Percentiles rank a stretch among this genome's conserved stretches.
These are phyloP conservation scores for Diorhabda carinulata DNA, from an alignment of 1,140 invertebrate species.

Conservation along the genomic window DNA sequence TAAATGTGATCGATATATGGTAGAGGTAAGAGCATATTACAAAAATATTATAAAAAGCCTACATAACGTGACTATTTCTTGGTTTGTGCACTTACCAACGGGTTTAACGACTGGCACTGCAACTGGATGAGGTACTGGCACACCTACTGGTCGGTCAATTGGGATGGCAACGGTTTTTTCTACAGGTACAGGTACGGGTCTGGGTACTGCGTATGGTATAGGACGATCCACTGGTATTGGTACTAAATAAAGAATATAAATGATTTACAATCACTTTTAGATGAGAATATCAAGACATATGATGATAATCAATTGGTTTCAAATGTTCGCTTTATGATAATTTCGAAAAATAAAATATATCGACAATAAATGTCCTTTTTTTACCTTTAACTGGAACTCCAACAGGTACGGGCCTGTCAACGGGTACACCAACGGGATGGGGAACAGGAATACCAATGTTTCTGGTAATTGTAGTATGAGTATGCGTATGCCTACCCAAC, in stretches of 20 bases:
- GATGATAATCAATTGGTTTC: too few relatives aligned
- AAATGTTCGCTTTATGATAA: too few relatives aligned
- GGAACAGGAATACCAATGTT: slow-evolving; percentile 37
- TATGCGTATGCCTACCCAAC: slow-evolving; percentile 33
- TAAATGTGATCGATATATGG: too few relatives aligned
- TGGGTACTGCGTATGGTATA: slow-evolving; percentile 39
- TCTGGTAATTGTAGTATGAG: slow-evolving; percentile 41
- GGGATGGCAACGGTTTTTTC: slow-evolving; percentile 32
- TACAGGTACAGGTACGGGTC: slow-evolving; percentile 48
- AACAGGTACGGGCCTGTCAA: slow-evolving; percentile 37
- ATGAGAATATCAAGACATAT: too few relatives aligned
- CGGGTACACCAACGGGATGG: slow-evolving; percentile 31
- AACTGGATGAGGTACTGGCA: slow-evolving; percentile 43
- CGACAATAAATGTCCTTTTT: too few relatives aligned
- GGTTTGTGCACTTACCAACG: slow-evolving; percentile 9
- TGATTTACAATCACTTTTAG: background rate
- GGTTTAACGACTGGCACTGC: slow-evolving; percentile 46
- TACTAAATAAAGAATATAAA: slow-evolving; percentile 12
- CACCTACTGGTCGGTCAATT: slow-evolving; percentile 34
- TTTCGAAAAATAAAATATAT: too few relatives aligned
- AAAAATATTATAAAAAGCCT: background rate
- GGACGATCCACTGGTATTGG: slow-evolving; percentile 31
- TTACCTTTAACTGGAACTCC: slow-evolving; percentile 29
- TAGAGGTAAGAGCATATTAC: too few relatives aligned
- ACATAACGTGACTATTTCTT: background rate